Evolutionary conservation across 1,140 invertebrate species (phyloP).

Genomic region (Ganaspis sp.): DNA sequence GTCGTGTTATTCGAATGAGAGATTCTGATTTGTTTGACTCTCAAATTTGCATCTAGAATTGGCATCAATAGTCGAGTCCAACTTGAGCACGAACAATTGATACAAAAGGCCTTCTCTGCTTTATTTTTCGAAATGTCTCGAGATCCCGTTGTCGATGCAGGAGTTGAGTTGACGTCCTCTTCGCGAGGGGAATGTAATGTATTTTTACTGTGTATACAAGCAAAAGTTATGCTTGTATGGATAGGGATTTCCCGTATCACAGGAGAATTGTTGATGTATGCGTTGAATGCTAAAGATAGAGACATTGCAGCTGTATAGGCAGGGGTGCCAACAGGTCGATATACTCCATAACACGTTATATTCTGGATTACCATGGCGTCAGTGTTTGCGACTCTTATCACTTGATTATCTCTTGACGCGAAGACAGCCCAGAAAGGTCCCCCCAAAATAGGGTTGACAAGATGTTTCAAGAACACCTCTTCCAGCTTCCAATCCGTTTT

Average conservation of each 20-base stretch:
- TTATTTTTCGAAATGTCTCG: conserved; percentile 46
- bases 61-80: background rate
- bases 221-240: conserved; percentile 38
- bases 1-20: no score
- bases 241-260: conserved; percentile 35
- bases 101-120: conserved; percentile 45
- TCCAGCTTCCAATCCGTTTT: background rate
- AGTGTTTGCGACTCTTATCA: conserved; percentile 34
- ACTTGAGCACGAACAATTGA: background rate
- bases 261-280: conserved; percentile 37
- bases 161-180: conserved; percentile 4
- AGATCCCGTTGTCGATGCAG: conserved; percentile 39
- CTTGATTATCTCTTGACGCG: background rate
- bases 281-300: conserved; percentile 67
- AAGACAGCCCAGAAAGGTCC: background rate
- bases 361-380: conserved; percentile 38
- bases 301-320: conserved; percentile 62
- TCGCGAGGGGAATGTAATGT: conserved; percentile 43
- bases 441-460: conserved; percentile 24
- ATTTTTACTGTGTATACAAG: conserved; percentile 51
- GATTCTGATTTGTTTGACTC: no score
- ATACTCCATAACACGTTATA: conserved; percentile 62
- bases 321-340: conserved; percentile 69
- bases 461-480: background rate
- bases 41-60: background rate